Base-by-base conservation (phyloP, 1,140 invertebrate genomes). In the Sitophilus oryzae region DNA sequence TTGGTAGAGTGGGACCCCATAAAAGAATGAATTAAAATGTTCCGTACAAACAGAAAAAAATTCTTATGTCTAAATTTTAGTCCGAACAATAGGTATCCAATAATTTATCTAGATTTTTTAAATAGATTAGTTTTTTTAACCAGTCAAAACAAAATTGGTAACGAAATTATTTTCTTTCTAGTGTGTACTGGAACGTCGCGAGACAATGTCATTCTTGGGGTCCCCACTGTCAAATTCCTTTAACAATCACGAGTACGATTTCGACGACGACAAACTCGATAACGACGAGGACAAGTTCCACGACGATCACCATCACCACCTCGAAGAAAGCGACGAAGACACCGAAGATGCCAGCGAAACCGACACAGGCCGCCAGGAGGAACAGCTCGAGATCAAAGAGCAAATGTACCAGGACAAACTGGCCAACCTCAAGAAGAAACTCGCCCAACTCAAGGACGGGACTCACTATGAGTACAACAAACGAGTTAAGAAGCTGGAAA, bases 341-440 rank as follows among this genome's bases (percentile, higher is more conserved):
- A 90, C 88, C 3, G 88, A 90, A 71, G 88, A 90, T 77, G 92
- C 91, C 1, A 93, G 90, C 73, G 88, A 90, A 72, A 91, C 89
- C 43, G 91, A 95, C 42, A 68, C 86, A 45, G 55, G 55, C 46
- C 88, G 86, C 66, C 81, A 84, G 42, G 87, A 91, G 71, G 85
- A 87, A 70, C 83, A 79, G 36, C 82, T 84, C 38, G 91, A 93
- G 77, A 86, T 93, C 9, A 94, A 93, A 74, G 91, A 95, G 76
- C 90, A 94, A 72, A 89, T 96, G 76, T 98, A 94, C 68, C 89
- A 93, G 68, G 93, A 96, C 67, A 96, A 96, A 72, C 73, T 97
- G 49, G 83, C 85, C 0, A 86, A 82, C 69, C 75, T 96, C 6
- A 94, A 96, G 71, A 89, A 91, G 58, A 93, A 93, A 65, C 62